These are phyloP conservation scores for Helleia helle DNA, from an alignment of 2,888 invertebrate genomes.

Conservation along the genomic window DNA sequence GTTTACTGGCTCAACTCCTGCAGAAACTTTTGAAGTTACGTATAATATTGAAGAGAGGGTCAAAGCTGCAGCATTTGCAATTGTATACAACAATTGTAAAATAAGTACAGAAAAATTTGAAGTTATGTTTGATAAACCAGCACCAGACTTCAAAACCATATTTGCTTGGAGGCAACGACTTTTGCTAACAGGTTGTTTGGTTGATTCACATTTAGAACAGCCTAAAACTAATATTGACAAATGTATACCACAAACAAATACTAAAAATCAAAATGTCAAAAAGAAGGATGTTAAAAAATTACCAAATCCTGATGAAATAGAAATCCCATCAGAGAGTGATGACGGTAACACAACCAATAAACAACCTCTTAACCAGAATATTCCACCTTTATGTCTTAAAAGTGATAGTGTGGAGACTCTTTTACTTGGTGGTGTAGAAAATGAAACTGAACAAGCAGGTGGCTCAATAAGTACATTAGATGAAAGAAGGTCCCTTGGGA, in stretches of 20 bases:
- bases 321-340: slow-evolving; percentile 44
- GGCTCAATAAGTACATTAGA: slow-evolving; percentile 35
- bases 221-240: slow-evolving; percentile 11
- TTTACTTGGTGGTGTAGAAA: slow-evolving; percentile 32
- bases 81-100: slow-evolving; percentile 60
- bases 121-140: slow-evolving; percentile 51
- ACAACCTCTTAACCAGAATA: slow-evolving; percentile 21
- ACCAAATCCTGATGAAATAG: slow-evolving; percentile 60
- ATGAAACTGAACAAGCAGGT: slow-evolving; percentile 26
- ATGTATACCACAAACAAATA: slow-evolving; percentile 3
- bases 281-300: slow-evolving; percentile 28
- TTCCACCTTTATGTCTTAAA: slow-evolving; percentile 27
- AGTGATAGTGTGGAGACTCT: slow-evolving; percentile 54
- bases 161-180: slow-evolving; percentile 60
- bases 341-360: slow-evolving; percentile 29
- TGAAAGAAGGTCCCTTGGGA: slow-evolving; percentile 31
- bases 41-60: slow-evolving; percentile 59
- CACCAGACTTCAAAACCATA: slow-evolving; percentile 65
- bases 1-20: slow-evolving; percentile 43
- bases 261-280: slow-evolving; percentile 12
- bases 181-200: slow-evolving; percentile 52
- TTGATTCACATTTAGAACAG: slow-evolving; percentile 43
- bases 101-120: slow-evolving; percentile 58
- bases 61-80: slow-evolving; percentile 54
- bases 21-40: slow-evolving; percentile 45